phyloP scores from a whole-genome alignment of 2,113 vertebrate genomes.

The Cyprinodon brontotheroides region DNA sequence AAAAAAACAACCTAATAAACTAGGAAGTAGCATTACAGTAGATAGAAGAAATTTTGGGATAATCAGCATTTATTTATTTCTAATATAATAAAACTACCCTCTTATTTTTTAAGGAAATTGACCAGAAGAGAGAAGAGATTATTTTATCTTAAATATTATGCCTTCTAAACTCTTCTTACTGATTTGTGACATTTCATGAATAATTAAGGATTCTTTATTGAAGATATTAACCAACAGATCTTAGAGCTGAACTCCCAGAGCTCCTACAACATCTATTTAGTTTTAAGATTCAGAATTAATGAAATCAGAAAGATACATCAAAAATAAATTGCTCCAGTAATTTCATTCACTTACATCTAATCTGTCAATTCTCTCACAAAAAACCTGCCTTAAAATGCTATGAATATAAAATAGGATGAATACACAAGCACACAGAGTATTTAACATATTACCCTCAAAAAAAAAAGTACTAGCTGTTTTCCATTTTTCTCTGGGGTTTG shows the following conservation, averaged over 20 bases:
- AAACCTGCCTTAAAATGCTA: background rate
- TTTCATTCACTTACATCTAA: background rate
- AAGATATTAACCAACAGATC: background rate
- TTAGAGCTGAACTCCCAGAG: background rate
- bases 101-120: background rate
- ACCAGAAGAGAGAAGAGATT: background rate
- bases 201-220: background rate
- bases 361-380: background rate
- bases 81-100: no score
- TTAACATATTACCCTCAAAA: background rate
- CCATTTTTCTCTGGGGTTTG: no score
- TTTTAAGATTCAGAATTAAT: background rate
- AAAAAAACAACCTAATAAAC: no score
- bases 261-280: background rate
- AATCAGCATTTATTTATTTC: no score
- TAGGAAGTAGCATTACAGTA: no score
- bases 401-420: background rate
- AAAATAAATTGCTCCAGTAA: background rate
- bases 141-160: background rate
- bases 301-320: background rate
- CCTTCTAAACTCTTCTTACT: background rate
- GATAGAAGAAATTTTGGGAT: no score
- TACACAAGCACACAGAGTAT: no score
- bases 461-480: no score
- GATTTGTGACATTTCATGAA: background rate